phyloP scores from a whole-genome alignment of 2,797 vertebrate species.

The Hypotaenidia okinawae region DNA sequence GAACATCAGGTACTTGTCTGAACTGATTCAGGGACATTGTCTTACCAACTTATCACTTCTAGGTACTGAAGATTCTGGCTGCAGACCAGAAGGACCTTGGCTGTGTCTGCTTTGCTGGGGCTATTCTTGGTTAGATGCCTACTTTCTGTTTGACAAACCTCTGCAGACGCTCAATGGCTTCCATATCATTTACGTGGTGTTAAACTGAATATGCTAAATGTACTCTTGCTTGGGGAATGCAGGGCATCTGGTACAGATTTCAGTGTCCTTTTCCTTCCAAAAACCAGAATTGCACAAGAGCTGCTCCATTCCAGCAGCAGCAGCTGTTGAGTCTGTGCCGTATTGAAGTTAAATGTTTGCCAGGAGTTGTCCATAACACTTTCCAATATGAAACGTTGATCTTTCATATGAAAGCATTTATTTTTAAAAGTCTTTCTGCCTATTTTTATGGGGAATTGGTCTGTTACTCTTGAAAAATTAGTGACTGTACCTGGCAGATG shows the following conservation, averaged over 20 bases:
- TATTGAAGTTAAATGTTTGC: not conserved
- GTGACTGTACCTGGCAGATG: not conserved
- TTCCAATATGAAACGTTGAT: not conserved
- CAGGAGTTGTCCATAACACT: not conserved
- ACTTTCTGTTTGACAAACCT: not conserved
- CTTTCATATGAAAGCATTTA: constrained; percentile 3
- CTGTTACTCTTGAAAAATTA: not conserved
- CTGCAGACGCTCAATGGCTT: not conserved
- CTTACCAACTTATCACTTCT: not conserved
- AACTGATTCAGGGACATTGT: not conserved
- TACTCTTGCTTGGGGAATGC: not conserved
- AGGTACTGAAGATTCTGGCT: not conserved
- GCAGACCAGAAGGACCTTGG: not conserved
- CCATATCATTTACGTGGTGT: not conserved
- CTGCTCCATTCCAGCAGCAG: not conserved
- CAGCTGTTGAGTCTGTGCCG: not conserved
- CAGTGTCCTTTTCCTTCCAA: not conserved
- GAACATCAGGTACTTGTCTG: not conserved
- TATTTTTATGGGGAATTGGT: not conserved
- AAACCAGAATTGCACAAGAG: not conserved
- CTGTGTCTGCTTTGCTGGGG: not conserved
- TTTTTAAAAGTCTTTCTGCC: not conserved
- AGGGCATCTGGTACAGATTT: not conserved
- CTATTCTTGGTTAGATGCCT: not conserved
- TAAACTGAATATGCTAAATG: not conserved